Evolutionary conservation across 1,140 invertebrate species (phyloP).

Genomic region (Pantala flavescens): DNA sequence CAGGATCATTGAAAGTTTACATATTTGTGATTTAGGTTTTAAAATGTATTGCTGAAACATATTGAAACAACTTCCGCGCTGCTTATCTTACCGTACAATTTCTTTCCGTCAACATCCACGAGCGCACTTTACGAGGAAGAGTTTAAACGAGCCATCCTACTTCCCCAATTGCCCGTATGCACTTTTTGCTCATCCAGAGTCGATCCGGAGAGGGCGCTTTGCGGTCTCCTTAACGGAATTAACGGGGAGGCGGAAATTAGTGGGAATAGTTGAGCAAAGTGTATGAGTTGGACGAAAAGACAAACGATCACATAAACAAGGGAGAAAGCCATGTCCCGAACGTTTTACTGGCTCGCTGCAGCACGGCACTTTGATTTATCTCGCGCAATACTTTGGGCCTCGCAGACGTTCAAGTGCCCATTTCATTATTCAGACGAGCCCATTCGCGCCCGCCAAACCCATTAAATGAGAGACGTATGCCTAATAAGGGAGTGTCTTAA

Average conservation of each 20-base stretch:
- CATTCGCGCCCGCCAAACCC: not conserved
- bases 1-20: no score
- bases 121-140: no score
- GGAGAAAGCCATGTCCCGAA: not conserved
- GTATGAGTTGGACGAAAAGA: not conserved
- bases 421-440: conserved; percentile 9
- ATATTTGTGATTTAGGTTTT: no score
- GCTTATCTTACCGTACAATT: no score
- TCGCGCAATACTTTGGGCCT: not conserved
- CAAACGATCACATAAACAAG: conserved; percentile 5
- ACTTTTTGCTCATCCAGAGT: not conserved
- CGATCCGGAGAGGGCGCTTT: not conserved
- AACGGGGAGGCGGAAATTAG: not conserved
- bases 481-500: conserved; percentile 9
- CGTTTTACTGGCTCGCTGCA: not conserved
- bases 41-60: no score
- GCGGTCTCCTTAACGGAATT: not conserved
- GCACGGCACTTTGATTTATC: not conserved
- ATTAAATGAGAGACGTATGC: conserved; percentile 9
- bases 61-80: no score
- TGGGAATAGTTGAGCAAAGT: not conserved
- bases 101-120: no score
- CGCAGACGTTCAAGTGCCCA: not conserved
- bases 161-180: not conserved
- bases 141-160: no score